These are phyloP conservation scores for Macaria liturata DNA, from an alignment of 2,888 invertebrate genomes.

Conservation along the genomic window DNA sequence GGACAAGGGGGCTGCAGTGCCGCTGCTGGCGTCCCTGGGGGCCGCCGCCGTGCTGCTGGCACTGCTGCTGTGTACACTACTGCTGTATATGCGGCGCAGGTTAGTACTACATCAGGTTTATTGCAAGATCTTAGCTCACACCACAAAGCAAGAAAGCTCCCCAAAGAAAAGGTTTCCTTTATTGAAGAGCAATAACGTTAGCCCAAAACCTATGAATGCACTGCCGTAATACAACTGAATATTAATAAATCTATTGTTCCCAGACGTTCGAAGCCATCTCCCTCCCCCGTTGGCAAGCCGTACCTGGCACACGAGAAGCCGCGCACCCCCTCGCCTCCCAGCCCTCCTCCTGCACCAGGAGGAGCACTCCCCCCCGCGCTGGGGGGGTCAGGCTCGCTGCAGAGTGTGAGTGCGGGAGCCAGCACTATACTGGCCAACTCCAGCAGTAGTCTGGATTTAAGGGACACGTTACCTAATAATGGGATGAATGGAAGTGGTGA, in stretches of 20 bases:
- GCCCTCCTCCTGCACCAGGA: constrained; percentile 10
- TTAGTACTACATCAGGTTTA: background rate
- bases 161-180: too few species aligned
- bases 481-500: constrained; percentile 17
- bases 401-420: constrained; percentile 82
- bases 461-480: constrained; percentile 33
- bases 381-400: constrained; percentile 68
- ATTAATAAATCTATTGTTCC: too few species aligned
- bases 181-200: too few species aligned
- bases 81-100: constrained; percentile 47
- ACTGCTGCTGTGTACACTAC: constrained; percentile 87
- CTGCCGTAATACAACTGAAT: too few species aligned
- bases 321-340: constrained; percentile 25
- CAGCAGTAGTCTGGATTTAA: constrained; percentile 65
- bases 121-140: background rate
- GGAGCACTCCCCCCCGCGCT: constrained; percentile 18
- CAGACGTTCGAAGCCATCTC: constrained; percentile 51
- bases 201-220: too few species aligned
- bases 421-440: constrained; percentile 84
- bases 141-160: background rate
- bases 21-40: constrained; percentile 85
- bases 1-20: constrained; percentile 55
- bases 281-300: constrained; percentile 41
- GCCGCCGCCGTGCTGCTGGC: constrained; percentile 88
- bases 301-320: constrained; percentile 49